Conservation (phyloP, 2,888 invertebrate species). For the Drosophila atripex region DNA sequence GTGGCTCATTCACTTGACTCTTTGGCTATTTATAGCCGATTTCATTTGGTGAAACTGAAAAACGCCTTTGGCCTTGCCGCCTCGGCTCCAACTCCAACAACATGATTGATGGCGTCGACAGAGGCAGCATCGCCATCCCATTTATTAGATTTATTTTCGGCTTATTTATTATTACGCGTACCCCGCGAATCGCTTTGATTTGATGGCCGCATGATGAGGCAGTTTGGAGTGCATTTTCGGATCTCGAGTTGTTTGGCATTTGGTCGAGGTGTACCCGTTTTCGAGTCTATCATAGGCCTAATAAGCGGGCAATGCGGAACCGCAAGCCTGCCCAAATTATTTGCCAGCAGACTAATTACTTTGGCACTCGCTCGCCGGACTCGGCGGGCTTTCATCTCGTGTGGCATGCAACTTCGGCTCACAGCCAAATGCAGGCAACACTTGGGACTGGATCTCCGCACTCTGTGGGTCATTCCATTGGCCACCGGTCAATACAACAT, state of each 20-base stretch:
- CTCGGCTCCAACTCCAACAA: conserved; percentile 32
- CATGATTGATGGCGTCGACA: conserved; percentile 77
- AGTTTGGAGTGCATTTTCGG: conserved; percentile 42
- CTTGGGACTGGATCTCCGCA: conserved; percentile 22
- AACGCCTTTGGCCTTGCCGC: conserved; percentile 63
- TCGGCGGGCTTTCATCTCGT: conserved; percentile 74
- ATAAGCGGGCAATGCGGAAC: conserved; percentile 76
- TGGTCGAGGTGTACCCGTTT: conserved; percentile 46
- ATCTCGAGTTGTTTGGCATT: conserved; percentile 51
- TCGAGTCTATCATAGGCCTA: conserved; percentile 68
- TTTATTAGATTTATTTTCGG: conserved; percentile 74
- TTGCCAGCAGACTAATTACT: conserved; percentile 76
- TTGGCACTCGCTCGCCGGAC: conserved; percentile 72
- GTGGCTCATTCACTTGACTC: conserved; percentile 65
- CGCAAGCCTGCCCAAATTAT: conserved; percentile 71
- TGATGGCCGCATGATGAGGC: conserved; percentile 43
- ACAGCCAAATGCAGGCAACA: conserved; percentile 47
- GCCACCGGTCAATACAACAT: conserved; percentile 61
- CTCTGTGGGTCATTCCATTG: conserved; percentile 38
- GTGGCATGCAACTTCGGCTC: conserved; percentile 57
- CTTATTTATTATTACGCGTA: conserved; percentile 58
- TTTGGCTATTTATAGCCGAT: conserved; percentile 63
- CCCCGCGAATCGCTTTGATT: conserved; percentile 59
- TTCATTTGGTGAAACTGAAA: conserved; percentile 68
- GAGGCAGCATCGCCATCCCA: conserved; percentile 38